These are phyloP conservation scores for Mongoloraphidia duomilia DNA, from an alignment of 2,888 invertebrate species.

Conservation along the genomic window DNA sequence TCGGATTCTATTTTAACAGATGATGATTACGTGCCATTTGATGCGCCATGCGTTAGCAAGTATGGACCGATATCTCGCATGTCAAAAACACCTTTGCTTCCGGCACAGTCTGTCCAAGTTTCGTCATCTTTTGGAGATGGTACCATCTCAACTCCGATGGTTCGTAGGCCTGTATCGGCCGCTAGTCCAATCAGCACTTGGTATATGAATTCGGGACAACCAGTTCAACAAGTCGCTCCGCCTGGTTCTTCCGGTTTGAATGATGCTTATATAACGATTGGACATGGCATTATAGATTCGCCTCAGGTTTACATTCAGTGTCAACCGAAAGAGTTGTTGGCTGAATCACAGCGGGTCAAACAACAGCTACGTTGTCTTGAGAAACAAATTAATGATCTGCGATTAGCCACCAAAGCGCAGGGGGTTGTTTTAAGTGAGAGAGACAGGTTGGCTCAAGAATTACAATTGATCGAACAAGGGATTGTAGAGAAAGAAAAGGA, in stretches of 20 bases:
- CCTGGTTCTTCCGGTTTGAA: slow-evolving; percentile 23
- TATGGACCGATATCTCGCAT: slow-evolving; percentile 53
- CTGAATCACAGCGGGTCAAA: slow-evolving; percentile 44
- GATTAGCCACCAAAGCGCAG: slow-evolving; percentile 37
- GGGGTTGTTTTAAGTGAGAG: slow-evolving; percentile 36
- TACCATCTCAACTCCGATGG: slow-evolving; percentile 22
- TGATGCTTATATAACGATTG: slow-evolving; percentile 34
- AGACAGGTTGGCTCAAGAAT: slow-evolving; percentile 41
- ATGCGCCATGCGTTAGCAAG: slow-evolving; percentile 47
- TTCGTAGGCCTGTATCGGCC: slow-evolving; percentile 33
- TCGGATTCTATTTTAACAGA: slow-evolving; percentile 41
- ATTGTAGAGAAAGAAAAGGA: slow-evolving; percentile 47
- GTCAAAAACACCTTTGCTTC: slow-evolving; percentile 17
- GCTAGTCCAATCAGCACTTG: slow-evolving; percentile 32
- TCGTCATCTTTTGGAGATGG: slow-evolving; percentile 23
- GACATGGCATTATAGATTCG: slow-evolving; percentile 23
- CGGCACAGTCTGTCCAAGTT: slow-evolving; percentile 20
- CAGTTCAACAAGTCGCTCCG: slow-evolving; percentile 23
- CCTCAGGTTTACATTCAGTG: slow-evolving; percentile 22
- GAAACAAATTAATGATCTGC: slow-evolving; percentile 44
- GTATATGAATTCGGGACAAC: slow-evolving; percentile 22
- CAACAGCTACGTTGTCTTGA: slow-evolving; percentile 43
- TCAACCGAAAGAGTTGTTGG: slow-evolving; percentile 31
- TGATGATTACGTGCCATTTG: slow-evolving; percentile 53
- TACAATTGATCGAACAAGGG: slow-evolving; percentile 44